A percentile compares a stretch with the other conserved stretches of the same genome.
phyloP scores from a whole-genome alignment of 2,113 vertebrate species.

The Syngnathus typhle region DNA sequence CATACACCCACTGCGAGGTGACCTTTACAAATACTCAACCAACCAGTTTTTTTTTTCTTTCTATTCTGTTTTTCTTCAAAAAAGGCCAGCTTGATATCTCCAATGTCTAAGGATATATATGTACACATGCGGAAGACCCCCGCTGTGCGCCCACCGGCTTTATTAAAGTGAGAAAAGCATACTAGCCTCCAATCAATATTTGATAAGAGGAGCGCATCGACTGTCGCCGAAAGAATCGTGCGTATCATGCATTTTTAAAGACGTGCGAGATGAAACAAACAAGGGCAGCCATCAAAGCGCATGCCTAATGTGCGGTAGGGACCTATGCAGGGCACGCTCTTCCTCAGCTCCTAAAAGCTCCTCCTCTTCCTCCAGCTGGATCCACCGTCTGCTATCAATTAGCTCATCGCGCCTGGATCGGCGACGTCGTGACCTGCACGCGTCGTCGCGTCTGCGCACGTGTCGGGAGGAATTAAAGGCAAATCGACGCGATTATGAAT shows the following conservation, averaged over 20 bases:
- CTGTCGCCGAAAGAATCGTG: conserved; percentile 38
- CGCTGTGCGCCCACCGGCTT: conserved; percentile 36
- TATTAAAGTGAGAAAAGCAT: conserved; percentile 30
- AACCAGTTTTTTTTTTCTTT: conserved; percentile 23
- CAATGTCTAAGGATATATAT: conserved; percentile 15
- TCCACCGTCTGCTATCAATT: conserved; percentile 60
- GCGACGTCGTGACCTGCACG: background rate
- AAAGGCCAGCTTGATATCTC: conserved; percentile 20
- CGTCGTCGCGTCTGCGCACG: conserved; percentile 20
- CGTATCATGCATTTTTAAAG: conserved; percentile 59
- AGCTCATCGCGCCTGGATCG: background rate
- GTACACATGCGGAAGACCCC: background rate
- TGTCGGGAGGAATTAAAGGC: conserved; percentile 44
- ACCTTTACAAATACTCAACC: conserved; percentile 54
- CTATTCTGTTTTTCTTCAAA: conserved; percentile 7
- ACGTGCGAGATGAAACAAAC: conserved; percentile 10
- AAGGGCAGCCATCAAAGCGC: conserved; percentile 56
- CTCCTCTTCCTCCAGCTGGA: conserved; percentile 55
- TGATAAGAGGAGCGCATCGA: conserved; percentile 46
- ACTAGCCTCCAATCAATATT: conserved; percentile 58
- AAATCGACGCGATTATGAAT: conserved; percentile 57
- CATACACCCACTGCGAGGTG: conserved; percentile 25
- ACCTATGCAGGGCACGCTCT: conserved; percentile 40
- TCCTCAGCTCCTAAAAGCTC: conserved; percentile 52
- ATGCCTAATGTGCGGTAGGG: conserved; percentile 50